These are phyloP conservation scores for Cherax quadricarinatus DNA, from an alignment of 1,140 invertebrate species.

Conservation along the genomic window DNA sequence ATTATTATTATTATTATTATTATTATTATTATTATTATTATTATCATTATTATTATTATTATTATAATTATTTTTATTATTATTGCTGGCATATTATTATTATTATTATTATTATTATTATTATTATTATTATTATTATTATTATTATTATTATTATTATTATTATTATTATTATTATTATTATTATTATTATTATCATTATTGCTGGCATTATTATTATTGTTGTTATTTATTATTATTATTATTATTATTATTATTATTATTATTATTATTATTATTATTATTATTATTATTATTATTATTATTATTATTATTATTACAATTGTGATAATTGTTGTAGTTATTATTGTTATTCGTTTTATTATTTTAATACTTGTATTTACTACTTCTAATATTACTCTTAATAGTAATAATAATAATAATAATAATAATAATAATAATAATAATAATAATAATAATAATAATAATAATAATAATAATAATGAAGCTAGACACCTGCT, in stretches of 20 bases:
- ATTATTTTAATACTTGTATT: not conserved
- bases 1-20: constrained; percentile 20
- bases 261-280: constrained; percentile 24
- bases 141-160: not conserved
- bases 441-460: not conserved
- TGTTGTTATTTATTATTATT: not conserved
- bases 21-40: constrained; percentile 15
- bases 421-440: not conserved
- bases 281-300: constrained; percentile 3
- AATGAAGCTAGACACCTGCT: not conserved
- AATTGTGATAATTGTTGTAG: too few species aligned
- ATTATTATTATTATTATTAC: not conserved
- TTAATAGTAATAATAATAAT: too few species aligned
- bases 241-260: not conserved
- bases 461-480: constrained; percentile 34
- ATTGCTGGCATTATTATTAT: constrained; percentile 2
- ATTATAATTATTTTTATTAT: not conserved
- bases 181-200: constrained; percentile 16
- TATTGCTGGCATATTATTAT: too few species aligned
- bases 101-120: too few species aligned
- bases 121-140: not conserved
- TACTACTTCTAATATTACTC: too few species aligned
- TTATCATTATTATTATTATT: not conserved
- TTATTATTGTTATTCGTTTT: not conserved
- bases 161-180: not conserved